Evolutionary conservation across 2,797 vertebrate species (phyloP).

Genomic region (Botia almorhae): DNA sequence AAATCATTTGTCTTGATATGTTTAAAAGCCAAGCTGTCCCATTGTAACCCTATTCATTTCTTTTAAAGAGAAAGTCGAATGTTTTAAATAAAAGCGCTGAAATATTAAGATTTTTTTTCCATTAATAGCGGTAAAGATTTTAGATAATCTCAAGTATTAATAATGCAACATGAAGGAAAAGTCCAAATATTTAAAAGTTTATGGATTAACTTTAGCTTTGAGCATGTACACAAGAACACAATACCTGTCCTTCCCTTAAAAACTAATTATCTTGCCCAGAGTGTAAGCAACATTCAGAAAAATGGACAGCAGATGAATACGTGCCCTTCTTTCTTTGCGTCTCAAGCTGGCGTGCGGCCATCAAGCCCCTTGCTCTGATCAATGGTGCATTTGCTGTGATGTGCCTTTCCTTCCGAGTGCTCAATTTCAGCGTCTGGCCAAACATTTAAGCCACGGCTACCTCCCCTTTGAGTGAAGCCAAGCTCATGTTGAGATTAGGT

Average conservation of each 20-base stretch:
- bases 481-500: slow-evolving; percentile 60
- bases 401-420: slow-evolving; percentile 71
- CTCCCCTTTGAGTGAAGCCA: slow-evolving; percentile 38
- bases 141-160: slow-evolving; percentile 47
- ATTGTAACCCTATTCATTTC: slow-evolving; percentile 88
- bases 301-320: slow-evolving; percentile 42
- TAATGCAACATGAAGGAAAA: background rate
- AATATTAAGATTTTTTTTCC: slow-evolving; percentile 66
- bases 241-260: slow-evolving; percentile 16
- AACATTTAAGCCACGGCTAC: slow-evolving; percentile 59
- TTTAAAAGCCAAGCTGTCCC: slow-evolving; percentile 93
- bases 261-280: slow-evolving; percentile 5
- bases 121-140: slow-evolving; percentile 67
- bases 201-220: background rate
- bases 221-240: background rate
- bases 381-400: slow-evolving; percentile 73
- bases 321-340: slow-evolving; percentile 49
- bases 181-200: background rate
- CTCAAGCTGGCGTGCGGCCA: slow-evolving; percentile 69
- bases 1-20: slow-evolving; percentile 99
- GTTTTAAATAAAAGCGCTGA: slow-evolving; percentile 67
- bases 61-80: slow-evolving; percentile 73
- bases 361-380: slow-evolving; percentile 71
- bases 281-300: background rate
- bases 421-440: slow-evolving; percentile 55